Percentiles rank a stretch among this genome's conserved stretches.
Evolutionary conservation across 2,113 vertebrate species (phyloP).

Genomic region (Oriolus oriolus): DNA sequence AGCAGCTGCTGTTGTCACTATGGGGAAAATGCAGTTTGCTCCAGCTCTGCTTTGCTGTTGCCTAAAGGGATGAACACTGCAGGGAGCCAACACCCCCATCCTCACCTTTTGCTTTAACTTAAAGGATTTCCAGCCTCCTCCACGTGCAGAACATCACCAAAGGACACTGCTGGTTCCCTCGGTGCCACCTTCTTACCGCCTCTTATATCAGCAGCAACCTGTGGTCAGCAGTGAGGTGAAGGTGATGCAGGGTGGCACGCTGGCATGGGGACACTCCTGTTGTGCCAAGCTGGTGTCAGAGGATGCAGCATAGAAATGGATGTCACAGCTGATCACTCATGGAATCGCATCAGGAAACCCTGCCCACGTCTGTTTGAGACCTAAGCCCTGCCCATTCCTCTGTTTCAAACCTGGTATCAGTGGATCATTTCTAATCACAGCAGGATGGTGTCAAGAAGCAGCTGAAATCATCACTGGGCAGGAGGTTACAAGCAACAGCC

Average conservation of each 20-base stretch:
- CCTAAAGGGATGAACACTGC: not conserved
- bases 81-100: not conserved
- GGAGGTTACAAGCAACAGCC: not conserved
- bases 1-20: not conserved
- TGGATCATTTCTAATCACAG: not conserved
- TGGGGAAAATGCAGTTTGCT: not conserved
- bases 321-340: not conserved
- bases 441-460: not conserved
- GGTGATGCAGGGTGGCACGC: not conserved
- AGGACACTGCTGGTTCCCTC: not conserved
- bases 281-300: not conserved
- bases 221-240: not conserved
- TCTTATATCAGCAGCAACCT: not conserved
- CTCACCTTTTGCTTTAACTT: not conserved
- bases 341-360: not conserved
- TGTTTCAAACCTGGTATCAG: not conserved
- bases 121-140: not conserved
- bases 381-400: not conserved
- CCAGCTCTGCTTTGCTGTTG: not conserved
- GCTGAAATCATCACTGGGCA: slow-evolving; percentile 13
- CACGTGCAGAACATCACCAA: not conserved
- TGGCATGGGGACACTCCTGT: not conserved
- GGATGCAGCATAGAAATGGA: not conserved
- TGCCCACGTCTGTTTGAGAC: not conserved
- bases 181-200: not conserved